These are phyloP conservation scores for Platorchestia sp. DNA, from an alignment of 1,140 invertebrate species.

Conservation along the genomic window DNA sequence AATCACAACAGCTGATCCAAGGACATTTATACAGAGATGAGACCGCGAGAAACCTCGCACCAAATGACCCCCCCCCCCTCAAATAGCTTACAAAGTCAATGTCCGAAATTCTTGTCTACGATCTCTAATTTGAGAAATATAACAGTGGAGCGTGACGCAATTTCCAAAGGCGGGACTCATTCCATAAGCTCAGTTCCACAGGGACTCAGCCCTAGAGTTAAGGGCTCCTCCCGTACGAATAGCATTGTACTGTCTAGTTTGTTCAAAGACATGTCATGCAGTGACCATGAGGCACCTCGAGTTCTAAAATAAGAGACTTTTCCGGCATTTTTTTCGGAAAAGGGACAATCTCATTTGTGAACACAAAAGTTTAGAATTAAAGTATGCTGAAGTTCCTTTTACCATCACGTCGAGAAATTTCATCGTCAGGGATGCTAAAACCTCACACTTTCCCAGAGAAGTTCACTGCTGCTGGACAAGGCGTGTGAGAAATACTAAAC, in stretches of 20 bases:
- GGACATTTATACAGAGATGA: background rate
- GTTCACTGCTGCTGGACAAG: background rate
- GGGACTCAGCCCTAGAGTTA: too few relatives aligned
- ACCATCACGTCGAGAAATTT: too few relatives aligned
- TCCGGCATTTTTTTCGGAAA: background rate
- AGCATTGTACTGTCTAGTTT: too few relatives aligned
- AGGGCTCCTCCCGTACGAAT: too few relatives aligned
- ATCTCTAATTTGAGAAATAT: too few relatives aligned
- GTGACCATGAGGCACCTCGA: background rate
- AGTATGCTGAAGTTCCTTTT: too few relatives aligned
- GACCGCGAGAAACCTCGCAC: background rate
- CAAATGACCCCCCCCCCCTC: background rate
- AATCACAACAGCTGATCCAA: background rate
- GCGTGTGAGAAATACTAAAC: too few relatives aligned
- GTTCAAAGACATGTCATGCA: background rate
- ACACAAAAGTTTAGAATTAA: background rate
- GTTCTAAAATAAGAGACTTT: background rate
- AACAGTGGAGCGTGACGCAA: too few relatives aligned
- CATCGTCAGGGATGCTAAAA: background rate
- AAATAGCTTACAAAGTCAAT: background rate
- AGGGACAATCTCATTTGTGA: background rate
- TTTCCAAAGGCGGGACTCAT: too few relatives aligned
- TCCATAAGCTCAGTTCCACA: too few relatives aligned
- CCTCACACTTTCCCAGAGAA: background rate
- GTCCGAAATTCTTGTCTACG: too few relatives aligned